Evolutionary conservation across 1,140 invertebrate genomes (phyloP).

Genomic region (Procambarus clarkii): DNA sequence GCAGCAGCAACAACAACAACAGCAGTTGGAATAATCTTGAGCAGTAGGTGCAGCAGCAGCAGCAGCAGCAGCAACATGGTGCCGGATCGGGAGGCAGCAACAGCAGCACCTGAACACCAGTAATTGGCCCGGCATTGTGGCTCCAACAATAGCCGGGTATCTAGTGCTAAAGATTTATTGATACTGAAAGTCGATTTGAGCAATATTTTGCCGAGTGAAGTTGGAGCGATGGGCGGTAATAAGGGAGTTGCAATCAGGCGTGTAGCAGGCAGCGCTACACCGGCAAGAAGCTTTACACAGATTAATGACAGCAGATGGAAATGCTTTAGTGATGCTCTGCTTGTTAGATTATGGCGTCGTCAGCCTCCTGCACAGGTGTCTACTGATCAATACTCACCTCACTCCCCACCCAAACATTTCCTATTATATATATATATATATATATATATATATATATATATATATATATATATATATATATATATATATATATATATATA

Average conservation of each 20-base stretch:
- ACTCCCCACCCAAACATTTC: no score
- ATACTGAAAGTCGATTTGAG: not conserved
- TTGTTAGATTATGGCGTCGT: no score
- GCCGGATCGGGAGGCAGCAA: not conserved
- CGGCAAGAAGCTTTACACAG: not conserved
- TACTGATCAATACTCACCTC: no score
- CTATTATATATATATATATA: no score
- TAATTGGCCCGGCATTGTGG: slow-evolving; percentile 7
- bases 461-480: no score
- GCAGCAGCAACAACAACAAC: no score
- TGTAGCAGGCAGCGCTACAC: not conserved
- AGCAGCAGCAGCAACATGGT: not conserved
- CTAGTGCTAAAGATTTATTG: not conserved
- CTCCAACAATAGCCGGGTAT: not conserved
- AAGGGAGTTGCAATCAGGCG: not conserved
- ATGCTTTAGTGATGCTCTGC: not conserved
- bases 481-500: no score
- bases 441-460: no score
- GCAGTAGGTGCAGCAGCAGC: no score
- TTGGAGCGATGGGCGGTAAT: not conserved
- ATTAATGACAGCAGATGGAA: not conserved
- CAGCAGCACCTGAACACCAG: not conserved
- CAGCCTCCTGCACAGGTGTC: no score
- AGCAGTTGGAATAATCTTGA: no score
- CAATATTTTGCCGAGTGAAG: not conserved